These are phyloP conservation scores for Babyrousa celebensis DNA, from an alignment of 2,797 vertebrate genomes.

Conservation along the genomic window DNA sequence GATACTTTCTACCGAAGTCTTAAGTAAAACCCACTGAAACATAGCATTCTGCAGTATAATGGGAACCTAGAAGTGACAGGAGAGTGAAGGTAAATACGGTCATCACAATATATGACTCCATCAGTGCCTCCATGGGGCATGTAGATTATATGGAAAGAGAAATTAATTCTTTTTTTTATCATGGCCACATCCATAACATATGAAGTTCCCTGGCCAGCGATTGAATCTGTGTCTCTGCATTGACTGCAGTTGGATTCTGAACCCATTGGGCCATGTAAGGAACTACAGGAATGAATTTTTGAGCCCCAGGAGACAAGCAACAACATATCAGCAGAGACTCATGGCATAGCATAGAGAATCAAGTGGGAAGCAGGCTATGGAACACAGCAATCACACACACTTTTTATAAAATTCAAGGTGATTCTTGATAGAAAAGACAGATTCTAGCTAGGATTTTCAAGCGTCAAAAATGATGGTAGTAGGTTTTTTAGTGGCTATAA, in stretches of 20 bases:
- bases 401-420: background rate
- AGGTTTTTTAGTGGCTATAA: background rate
- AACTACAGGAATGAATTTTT: background rate
- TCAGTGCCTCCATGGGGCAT: background rate
- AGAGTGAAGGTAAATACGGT: background rate
- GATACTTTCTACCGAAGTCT: background rate
- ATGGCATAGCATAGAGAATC: accelerated
- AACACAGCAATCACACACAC: accelerated
- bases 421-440: background rate
- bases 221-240: too few species aligned
- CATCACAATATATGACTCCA: background rate
- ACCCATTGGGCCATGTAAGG: too few species aligned
- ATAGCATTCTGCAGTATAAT: background rate
- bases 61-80: background rate
- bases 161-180: background rate
- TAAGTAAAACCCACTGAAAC: background rate
- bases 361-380: accelerated
- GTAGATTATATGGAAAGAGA: too few species aligned
- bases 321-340: too few species aligned
- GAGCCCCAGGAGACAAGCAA: background rate
- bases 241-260: too few species aligned
- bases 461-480: too few species aligned
- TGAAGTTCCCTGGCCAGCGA: too few species aligned
- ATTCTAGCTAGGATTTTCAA: background rate
- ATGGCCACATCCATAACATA: too few species aligned